Percentiles rank a stretch among this genome's conserved stretches.
Evolutionary conservation across 1,140 invertebrate species (phyloP).

Genomic region (Tribolium castaneum): DNA sequence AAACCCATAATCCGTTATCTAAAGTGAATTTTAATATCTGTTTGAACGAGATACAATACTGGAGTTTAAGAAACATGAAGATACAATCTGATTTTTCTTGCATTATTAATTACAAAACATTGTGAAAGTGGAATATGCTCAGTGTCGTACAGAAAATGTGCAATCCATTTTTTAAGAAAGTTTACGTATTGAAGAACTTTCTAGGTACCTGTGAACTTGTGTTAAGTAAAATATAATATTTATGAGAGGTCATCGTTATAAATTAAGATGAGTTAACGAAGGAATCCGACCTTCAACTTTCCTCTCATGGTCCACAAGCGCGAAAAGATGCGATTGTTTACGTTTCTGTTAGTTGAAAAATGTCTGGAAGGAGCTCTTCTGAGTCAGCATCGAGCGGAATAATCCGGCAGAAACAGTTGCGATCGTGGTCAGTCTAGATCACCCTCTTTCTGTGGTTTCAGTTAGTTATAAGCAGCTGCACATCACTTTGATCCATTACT

Average conservation of each 20-base stretch:
- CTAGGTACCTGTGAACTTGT: neutral
- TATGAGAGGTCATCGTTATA: neutral
- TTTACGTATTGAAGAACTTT: conserved; percentile 15
- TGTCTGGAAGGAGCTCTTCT: neutral
- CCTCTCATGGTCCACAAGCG: neutral
- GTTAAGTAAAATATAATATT: neutral
- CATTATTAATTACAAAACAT: neutral
- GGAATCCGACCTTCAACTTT: neutral
- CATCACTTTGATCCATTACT: neutral
- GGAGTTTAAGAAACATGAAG: neutral
- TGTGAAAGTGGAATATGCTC: neutral
- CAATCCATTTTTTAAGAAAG: conserved; percentile 10
- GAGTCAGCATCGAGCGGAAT: neutral
- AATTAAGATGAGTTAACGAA: neutral
- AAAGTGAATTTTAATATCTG: neutral
- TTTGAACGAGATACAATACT: neutral
- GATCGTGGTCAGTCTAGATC: neutral
- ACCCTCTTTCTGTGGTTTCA: neutral
- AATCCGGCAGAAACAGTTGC: neutral
- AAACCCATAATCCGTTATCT: neutral
- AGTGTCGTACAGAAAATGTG: neutral
- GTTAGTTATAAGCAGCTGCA: neutral
- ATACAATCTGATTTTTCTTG: neutral
- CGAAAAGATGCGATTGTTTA: neutral
- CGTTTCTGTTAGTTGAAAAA: neutral